Base-by-base conservation (phyloP, 2,113 vertebrate species). In the Sterrhoptilus dennistouni region DNA sequence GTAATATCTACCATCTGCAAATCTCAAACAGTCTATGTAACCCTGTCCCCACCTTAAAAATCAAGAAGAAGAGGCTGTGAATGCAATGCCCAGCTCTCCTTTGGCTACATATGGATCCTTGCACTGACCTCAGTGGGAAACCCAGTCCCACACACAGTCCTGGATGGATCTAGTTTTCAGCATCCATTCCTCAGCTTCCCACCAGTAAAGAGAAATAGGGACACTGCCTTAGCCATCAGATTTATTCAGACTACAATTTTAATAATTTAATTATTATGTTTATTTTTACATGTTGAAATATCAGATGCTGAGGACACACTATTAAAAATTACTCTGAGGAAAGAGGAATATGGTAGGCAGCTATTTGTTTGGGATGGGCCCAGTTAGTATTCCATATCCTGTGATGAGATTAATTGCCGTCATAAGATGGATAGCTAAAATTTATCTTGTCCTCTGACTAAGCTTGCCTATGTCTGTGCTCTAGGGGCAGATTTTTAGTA, bases 61-160 rank as follows among this genome's bases (percentile, higher is more conserved):
- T 24, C 8, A 40, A 8, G 15, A 3, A 16, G 40, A 60, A 82
- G 23, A 33, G 15, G 11, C 6, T 83, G 52, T n/a, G 47, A 59
- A 63, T 27, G 31, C 12, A 10, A 29, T 23, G 12, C 14, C 8
- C 42, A 45, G 11, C 7, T 27, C 4, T 42, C 18, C 19, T 6
- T 29, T 35, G 60, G 8, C 33, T 63, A 13, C 20, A 3, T 17
- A 75, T 0, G 0, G 25, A 38, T 33, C 53, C 21, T 47, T 60
- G 18, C 35, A 25, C 5, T 9, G 13, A 52, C 16, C 14, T n/a
- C 29, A 31, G 7, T 10, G 29, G 36, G 47, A 82, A 13, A 52
- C 1, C 4, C 17, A 38, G 18, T 40, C 22, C 20, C 42, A 63
- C 44, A 17, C 6, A 11, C 3, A 8, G 5, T 28, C 18, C 16